Conservation (phyloP, 2,888 invertebrate species). For the Nezara viridula region DNA sequence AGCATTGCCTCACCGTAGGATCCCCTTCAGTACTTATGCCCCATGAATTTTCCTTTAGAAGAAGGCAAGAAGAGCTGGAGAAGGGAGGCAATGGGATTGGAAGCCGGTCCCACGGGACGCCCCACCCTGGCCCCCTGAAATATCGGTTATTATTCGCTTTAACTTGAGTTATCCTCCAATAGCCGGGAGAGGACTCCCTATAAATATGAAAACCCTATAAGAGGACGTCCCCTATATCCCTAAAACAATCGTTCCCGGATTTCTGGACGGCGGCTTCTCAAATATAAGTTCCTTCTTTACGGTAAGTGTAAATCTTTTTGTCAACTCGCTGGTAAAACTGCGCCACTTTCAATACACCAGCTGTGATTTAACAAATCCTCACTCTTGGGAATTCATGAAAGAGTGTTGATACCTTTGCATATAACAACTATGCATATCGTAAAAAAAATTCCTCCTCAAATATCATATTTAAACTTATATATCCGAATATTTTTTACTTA, state of each 20-base stretch:
- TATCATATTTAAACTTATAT: too few relatives aligned
- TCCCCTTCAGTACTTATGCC: neutral
- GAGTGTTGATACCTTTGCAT: neutral
- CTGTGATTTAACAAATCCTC: neutral
- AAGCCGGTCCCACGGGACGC: neutral
- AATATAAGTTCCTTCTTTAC: constrained; percentile 29
- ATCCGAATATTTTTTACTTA: too few relatives aligned
- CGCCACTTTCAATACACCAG: neutral
- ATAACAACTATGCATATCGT: neutral
- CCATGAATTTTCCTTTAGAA: constrained; percentile 13
- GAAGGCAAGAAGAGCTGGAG: neutral
- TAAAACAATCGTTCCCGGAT: constrained; percentile 53
- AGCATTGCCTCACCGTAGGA: neutral
- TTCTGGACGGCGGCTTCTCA: neutral
- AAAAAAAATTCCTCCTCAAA: too few relatives aligned
- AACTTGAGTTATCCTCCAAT: constrained; percentile 53
- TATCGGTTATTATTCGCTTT: constrained; percentile 52
- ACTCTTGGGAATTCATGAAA: neutral
- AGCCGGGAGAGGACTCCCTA: constrained; percentile 27
- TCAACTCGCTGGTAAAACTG: constrained; percentile 22
- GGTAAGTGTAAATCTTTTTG: constrained; percentile 44
- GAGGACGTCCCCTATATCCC: constrained; percentile 31
- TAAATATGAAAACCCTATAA: constrained; percentile 50
- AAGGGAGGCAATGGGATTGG: constrained; percentile 14
- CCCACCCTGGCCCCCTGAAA: neutral